Conservation (phyloP, 2,888 invertebrate species). For the Mallateleia sp. region DNA sequence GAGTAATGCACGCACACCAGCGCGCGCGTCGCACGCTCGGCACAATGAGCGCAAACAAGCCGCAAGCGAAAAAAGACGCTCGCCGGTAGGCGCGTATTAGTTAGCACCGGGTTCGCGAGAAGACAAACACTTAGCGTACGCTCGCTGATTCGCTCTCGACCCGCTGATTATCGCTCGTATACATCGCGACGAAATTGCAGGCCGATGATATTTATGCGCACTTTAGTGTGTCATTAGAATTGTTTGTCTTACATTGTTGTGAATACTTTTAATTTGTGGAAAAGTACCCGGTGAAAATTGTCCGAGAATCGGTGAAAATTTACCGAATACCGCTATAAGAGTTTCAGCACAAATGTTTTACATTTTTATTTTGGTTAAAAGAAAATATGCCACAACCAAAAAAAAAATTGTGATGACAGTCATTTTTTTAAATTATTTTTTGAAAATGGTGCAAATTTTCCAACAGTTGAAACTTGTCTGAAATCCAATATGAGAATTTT, state of each 20-base stretch:
- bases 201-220: slow-evolving; percentile 32
- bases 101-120: slow-evolving; percentile 86
- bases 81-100: slow-evolving; percentile 84
- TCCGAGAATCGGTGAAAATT: too few relatives aligned
- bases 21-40: slow-evolving; percentile 53
- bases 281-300: neutral
- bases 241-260: slow-evolving; percentile 21
- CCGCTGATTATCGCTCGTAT: slow-evolving; percentile 83
- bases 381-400: too few relatives aligned
- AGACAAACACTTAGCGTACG: slow-evolving; percentile 87
- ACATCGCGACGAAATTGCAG: slow-evolving; percentile 32
- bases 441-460: too few relatives aligned
- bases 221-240: slow-evolving; percentile 27
- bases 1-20: slow-evolving; percentile 26
- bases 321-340: too few relatives aligned
- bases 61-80: slow-evolving; percentile 60
- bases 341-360: too few relatives aligned
- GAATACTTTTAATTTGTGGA: neutral
- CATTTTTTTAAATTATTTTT: too few relatives aligned
- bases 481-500: too few relatives aligned
- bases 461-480: too few relatives aligned
- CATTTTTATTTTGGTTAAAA: too few relatives aligned
- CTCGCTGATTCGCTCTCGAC: slow-evolving; percentile 85
- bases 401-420: too few relatives aligned
- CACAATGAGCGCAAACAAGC: slow-evolving; percentile 76